Conservation (phyloP, 2,888 invertebrate genomes). For the Platycnemis pennipes region DNA sequence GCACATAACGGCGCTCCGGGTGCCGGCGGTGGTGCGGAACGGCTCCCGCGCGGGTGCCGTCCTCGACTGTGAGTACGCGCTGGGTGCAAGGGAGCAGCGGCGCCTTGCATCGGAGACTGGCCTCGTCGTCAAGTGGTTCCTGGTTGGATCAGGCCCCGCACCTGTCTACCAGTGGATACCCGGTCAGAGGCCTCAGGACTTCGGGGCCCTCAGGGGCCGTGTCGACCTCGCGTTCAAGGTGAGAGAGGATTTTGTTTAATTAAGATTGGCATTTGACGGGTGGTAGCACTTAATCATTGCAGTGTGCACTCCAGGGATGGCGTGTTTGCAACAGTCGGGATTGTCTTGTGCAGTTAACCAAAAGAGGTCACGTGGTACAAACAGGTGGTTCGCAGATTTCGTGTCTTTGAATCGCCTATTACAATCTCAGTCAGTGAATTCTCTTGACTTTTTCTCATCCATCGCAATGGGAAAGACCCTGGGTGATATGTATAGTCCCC, state of each 20-base stretch:
- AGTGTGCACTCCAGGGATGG: too few species aligned
- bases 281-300: too few species aligned
- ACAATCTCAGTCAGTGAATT: too few species aligned
- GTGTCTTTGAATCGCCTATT: too few species aligned
- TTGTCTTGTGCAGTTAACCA: too few species aligned
- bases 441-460: too few species aligned
- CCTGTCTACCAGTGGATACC: constrained; percentile 91
- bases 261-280: too few species aligned
- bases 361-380: too few species aligned
- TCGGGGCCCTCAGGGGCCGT: constrained; percentile 82
- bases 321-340: too few species aligned
- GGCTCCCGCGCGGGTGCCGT: constrained; percentile 80
- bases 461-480: too few species aligned
- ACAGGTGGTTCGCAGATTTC: too few species aligned
- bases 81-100: constrained; percentile 80
- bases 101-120: constrained; percentile 80
- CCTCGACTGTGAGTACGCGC: constrained; percentile 87
- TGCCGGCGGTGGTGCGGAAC: constrained; percentile 83
- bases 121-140: constrained; percentile 89
- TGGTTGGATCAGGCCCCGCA: constrained; percentile 82
- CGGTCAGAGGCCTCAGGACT: constrained; percentile 85
- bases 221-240: constrained; percentile 84
- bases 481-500: too few species aligned
- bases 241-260: not conserved
- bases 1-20: constrained; percentile 82